phyloP scores from a whole-genome alignment of 2,888 invertebrate genomes.

The Dyspetes luteomarginatus region DNA sequence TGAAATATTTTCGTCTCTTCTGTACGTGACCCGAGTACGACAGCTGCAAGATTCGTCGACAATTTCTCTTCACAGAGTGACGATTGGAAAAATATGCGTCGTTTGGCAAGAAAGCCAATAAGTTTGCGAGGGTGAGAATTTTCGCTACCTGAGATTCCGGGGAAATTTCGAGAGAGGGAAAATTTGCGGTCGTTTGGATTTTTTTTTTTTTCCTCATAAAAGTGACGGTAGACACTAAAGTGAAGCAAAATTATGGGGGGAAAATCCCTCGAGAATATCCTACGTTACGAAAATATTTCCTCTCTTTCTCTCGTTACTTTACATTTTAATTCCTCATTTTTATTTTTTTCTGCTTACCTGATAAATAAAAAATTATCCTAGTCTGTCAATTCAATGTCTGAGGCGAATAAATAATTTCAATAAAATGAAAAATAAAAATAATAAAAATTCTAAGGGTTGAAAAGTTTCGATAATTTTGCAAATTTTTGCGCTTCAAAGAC shows the following conservation, averaged over 20 bases:
- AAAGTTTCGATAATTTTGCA: background rate
- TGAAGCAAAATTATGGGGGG: background rate
- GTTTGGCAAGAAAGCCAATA: background rate
- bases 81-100: constrained; percentile 2
- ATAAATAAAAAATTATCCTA: too few species aligned
- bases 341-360: too few species aligned
- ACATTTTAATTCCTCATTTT: too few species aligned
- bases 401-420: too few species aligned
- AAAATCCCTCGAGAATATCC: background rate
- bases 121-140: background rate
- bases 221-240: background rate
- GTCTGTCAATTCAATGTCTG: too few species aligned
- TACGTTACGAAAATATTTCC: background rate
- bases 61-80: background rate
- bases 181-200: too few species aligned
- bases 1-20: constrained; percentile 6
- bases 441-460: background rate
- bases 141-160: constrained; percentile 1
- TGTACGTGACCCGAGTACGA: background rate
- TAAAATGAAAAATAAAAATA: background rate
- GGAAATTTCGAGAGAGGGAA: background rate
- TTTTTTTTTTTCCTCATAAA: background rate
- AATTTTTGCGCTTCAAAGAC: background rate
- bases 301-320: background rate
- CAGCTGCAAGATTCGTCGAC: background rate